Evolutionary conservation across 2,797 vertebrate species (phyloP), one percentile per base, ranked within the genome.

Genomic region (Sebastolobus alascanus): DNA sequence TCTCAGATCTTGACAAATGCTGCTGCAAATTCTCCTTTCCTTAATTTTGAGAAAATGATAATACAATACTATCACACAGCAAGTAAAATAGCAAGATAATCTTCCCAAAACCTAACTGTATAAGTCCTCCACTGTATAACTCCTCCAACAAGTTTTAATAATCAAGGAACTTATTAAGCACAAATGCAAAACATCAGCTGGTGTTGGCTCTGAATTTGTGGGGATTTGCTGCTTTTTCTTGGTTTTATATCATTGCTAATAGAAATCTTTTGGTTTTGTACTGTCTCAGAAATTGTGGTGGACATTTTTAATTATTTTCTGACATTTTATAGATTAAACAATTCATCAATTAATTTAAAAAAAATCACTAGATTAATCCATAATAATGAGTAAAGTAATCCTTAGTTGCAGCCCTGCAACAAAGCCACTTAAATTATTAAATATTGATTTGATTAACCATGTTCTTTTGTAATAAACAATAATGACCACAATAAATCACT

Each of bases 401-500:
- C 16, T 43, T 43, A 43, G 40, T 50, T 25, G 25, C 25, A 25
- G 25, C 25, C 25, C 40, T 16, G 16, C 40, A 66, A 60, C 18
- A 65, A 43, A 69, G 22, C 4, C 13, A 54, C n/a, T 13, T 37
- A 38, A 54, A 77, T 52, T 6, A 66, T 16, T 20, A 50, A 43
- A 50, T 22, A 56, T 14, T 38, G 64, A 64, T 25, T 29, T 56
- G 22, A 72, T 27, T 63, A 12, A 46, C 43, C 12, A 37, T 35
- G 55, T 54, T 61, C 54, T 76, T 43, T 43, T 63, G 6, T 31
- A 22, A 43, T 63, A 13, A 68, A 72, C 27, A 60, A 61, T 43
- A 81, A 7, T 43, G 25, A 25, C 25, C 25, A 46, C 31, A 50
- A 12, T 14, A 35, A 35, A 29, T 67, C n/a, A 52, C 22, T 13